Evolutionary conservation across 2,797 vertebrate species (phyloP), one percentile per base, ranked within the genome.

Genomic region (Notoglanidium macrostoma): DNA sequence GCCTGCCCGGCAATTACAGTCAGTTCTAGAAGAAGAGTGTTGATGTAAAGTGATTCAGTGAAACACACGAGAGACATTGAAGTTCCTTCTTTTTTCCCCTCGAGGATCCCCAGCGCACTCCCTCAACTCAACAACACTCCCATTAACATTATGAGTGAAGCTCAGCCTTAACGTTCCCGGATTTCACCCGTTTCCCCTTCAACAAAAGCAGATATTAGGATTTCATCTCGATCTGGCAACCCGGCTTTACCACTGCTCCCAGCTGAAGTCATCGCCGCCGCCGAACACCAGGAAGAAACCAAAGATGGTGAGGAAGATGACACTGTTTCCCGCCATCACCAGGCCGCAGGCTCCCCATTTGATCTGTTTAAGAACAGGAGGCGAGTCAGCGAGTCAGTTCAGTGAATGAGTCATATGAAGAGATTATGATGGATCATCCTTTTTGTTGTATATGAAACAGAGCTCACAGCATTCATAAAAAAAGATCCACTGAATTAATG

Each of bases 241-340:
- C 26, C 87, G 35, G 7, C 78, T 92, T 95, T 97, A 98, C 97
- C 98, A 98, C 94, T 98, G 97, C 85, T 99, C 98, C 97, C 97
- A 99, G 94, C 96, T 97, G 91, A 98, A 98, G 92, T 99, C 98
- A 87, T 99, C 98, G 86, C 97, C 92, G 1, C 94, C 94, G 88
- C 97, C 98, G 89, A 99, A 99, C 29, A 99, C 95, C 0, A 98
- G 90, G 92, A 99, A 99, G 93, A 99, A 99, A 78, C 98, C 97
- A 67, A 99, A 93, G 92, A 99, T 98, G 40, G 98, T 99, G 90
- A 97, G 92, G 94, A 99, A 99, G 95, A 99, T 98, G 78, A 99
- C 97, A 6, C 95, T 93, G 29, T 99, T 98, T 78, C 97, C 98
- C 0, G 97, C 97, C 94, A 99, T 96, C 91, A 98, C 98, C 91